phyloP scores from a whole-genome alignment of 2,888 invertebrate genomes.

The Craniophora ligustri region DNA sequence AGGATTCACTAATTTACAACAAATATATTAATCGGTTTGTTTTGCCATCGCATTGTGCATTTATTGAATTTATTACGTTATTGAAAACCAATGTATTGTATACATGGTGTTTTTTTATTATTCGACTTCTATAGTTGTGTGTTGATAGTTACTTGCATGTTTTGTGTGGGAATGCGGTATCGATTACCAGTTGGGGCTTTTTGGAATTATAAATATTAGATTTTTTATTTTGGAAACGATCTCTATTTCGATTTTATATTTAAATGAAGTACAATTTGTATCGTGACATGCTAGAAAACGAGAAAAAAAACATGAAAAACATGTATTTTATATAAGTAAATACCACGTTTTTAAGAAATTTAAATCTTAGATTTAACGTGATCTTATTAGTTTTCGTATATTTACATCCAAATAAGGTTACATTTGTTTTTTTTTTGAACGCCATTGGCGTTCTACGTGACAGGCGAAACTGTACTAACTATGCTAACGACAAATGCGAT shows the following conservation, averaged over 20 bases:
- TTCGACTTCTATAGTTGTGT: slow-evolving; percentile 43
- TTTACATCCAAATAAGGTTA: too few species aligned
- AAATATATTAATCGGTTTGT: slow-evolving; percentile 29
- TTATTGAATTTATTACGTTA: slow-evolving; percentile 49
- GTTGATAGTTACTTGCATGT: slow-evolving; percentile 42
- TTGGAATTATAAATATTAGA: not conserved
- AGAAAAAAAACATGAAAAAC: too few species aligned
- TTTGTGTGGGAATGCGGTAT: slow-evolving; percentile 45
- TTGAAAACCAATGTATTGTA: slow-evolving; percentile 30
- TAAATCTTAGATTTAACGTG: too few species aligned
- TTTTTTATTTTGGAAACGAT: not conserved
- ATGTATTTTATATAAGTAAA: too few species aligned
- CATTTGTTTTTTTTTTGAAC: too few species aligned
- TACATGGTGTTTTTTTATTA: slow-evolving; percentile 32
- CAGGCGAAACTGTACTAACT: too few species aligned
- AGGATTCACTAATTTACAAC: slow-evolving; percentile 7
- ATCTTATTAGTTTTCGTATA: too few species aligned
- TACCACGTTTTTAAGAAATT: too few species aligned
- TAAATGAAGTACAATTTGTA: not conserved
- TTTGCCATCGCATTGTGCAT: slow-evolving; percentile 52
- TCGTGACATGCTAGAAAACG: too few species aligned
- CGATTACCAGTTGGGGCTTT: not conserved
- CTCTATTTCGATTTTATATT: not conserved
- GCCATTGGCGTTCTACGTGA: too few species aligned
- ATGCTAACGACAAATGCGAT: too few species aligned